Percentiles rank a stretch among this genome's conserved stretches.
Evolutionary conservation across 2,888 invertebrate genomes (phyloP).

Genomic region (Liposcelis brunnea): DNA sequence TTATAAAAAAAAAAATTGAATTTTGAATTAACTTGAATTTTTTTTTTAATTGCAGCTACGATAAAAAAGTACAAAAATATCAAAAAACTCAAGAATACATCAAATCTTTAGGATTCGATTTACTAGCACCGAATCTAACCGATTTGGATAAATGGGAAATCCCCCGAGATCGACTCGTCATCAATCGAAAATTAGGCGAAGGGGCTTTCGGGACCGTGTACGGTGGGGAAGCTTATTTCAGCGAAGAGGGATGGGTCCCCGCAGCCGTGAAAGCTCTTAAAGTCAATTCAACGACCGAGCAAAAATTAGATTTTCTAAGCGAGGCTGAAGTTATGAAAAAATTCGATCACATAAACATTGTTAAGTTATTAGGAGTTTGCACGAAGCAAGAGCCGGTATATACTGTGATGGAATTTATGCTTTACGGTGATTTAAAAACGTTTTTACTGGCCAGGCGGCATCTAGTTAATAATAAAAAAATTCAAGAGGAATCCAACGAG

Average conservation of each 20-base stretch:
- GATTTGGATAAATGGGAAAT: constrained; percentile 78
- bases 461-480: constrained; percentile 44
- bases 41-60: constrained; percentile 32
- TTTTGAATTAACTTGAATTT: constrained; percentile 5
- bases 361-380: constrained; percentile 69
- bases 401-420: constrained; percentile 87
- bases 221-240: constrained; percentile 68
- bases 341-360: constrained; percentile 78
- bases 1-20: background rate
- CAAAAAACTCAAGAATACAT: constrained; percentile 43
- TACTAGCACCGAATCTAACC: constrained; percentile 31
- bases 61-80: constrained; percentile 36
- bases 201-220: constrained; percentile 89
- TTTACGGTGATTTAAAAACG: constrained; percentile 82
- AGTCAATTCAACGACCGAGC: constrained; percentile 62
- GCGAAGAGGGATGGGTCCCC: constrained; percentile 54
- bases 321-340: constrained; percentile 91
- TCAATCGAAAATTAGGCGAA: constrained; percentile 70
- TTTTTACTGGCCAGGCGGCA: constrained; percentile 71
- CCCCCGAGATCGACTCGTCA: constrained; percentile 63
- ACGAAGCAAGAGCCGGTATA: constrained; percentile 75
- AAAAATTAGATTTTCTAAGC: constrained; percentile 77
- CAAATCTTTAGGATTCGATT: constrained; percentile 48
- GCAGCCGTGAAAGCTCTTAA: constrained; percentile 83
- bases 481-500: constrained; percentile 51